Conservation (phyloP, 1,140 invertebrate species). For the Spodoptera litura region DNA sequence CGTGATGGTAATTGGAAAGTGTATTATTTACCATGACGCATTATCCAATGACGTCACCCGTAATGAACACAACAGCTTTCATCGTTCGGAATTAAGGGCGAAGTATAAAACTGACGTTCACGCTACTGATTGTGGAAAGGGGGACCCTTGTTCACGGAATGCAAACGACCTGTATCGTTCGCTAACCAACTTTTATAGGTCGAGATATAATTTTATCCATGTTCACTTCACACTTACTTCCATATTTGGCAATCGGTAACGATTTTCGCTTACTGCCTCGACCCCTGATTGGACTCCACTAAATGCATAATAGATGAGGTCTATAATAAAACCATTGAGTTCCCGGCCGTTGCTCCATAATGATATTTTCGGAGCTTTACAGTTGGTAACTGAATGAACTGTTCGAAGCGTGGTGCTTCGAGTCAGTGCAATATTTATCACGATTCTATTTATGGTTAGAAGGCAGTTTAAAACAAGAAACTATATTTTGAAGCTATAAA, state of each 20-base stretch:
- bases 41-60: constrained; percentile 23
- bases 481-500: constrained; percentile 32
- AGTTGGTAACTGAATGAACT: constrained; percentile 53
- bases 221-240: constrained; percentile 52
- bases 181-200: constrained; percentile 1
- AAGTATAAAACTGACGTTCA: constrained; percentile 20
- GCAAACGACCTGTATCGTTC: constrained; percentile 25
- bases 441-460: constrained; percentile 49
- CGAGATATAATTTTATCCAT: constrained; percentile 26
- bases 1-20: constrained; percentile 42
- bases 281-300: constrained; percentile 67
- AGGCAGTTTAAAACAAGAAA: constrained; percentile 33
- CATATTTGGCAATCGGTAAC: constrained; percentile 69
- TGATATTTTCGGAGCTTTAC: constrained; percentile 66
- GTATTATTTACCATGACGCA: constrained; percentile 37
- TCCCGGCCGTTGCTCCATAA: constrained; percentile 68
- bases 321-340: constrained; percentile 77
- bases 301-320: constrained; percentile 80
- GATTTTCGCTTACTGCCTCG: constrained; percentile 74
- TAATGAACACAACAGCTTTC: constrained; percentile 39
- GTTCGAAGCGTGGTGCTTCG: constrained; percentile 39
- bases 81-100: constrained; percentile 33
- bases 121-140: constrained; percentile 17
- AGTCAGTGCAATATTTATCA: constrained; percentile 56
- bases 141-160: constrained; percentile 34